A percentile compares a stretch with the other conserved stretches of the same genome.
These are phyloP conservation scores for Orchesella flavescens DNA, from an alignment of 2,888 invertebrate genomes.

Conservation along the genomic window DNA sequence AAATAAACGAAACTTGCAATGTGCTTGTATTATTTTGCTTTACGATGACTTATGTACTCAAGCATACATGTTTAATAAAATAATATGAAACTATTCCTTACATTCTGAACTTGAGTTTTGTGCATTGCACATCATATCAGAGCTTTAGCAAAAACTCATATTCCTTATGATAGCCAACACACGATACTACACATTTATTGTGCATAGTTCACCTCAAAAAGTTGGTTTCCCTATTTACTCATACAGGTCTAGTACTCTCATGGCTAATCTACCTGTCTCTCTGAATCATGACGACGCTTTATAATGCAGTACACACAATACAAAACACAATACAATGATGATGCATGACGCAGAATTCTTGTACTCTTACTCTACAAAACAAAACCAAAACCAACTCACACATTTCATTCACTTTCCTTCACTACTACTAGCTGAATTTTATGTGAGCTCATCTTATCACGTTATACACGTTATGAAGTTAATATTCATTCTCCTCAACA, in stretches of 20 bases:
- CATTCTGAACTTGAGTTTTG: not conserved
- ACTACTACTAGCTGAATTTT: constrained; percentile 1
- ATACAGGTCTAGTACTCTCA: not conserved
- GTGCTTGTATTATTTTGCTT: not conserved
- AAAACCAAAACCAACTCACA: not conserved
- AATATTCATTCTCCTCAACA: constrained; percentile 48
- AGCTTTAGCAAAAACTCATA: no score
- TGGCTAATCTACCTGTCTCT: constrained; percentile 23
- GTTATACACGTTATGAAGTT: not conserved
- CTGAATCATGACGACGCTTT: not conserved
- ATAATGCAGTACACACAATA: not conserved
- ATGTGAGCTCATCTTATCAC: constrained; percentile 10
- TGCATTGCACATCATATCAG: no score
- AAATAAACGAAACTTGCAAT: not conserved
- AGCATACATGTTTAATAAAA: not conserved
- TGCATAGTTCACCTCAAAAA: constrained; percentile 36
- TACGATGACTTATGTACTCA: not conserved
- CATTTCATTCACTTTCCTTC: constrained; percentile 12
- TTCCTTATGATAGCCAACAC: no score
- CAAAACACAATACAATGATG: not conserved
- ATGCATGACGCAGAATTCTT: not conserved
- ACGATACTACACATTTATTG: not conserved
- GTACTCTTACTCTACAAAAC: not conserved
- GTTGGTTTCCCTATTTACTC: constrained; percentile 34
- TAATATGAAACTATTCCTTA: not conserved